Conservation (phyloP, 2,888 invertebrate species). For the Ferrisia virgata region DNA sequence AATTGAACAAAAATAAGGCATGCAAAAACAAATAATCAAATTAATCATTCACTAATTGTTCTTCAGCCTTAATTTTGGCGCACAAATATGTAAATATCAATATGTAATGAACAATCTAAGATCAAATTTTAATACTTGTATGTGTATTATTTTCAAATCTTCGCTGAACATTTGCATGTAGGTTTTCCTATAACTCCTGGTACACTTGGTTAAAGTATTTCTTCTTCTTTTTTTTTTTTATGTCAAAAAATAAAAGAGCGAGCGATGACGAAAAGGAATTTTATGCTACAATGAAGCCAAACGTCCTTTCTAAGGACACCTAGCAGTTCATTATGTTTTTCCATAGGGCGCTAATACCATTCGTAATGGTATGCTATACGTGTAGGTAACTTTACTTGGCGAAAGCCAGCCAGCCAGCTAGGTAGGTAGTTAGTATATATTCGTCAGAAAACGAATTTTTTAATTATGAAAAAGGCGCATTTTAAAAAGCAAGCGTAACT, state of each 20-base stretch:
- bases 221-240: background rate
- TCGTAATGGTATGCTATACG: background rate
- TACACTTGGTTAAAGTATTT: too few relatives aligned
- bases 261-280: background rate
- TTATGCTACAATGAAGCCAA: background rate
- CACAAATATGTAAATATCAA: too few relatives aligned
- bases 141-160: too few relatives aligned
- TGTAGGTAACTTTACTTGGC: background rate
- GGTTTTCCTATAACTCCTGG: too few relatives aligned
- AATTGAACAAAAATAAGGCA: too few relatives aligned
- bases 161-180: too few relatives aligned
- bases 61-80: too few relatives aligned
- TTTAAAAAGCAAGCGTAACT: slow-evolving; percentile 6
- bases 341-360: background rate
- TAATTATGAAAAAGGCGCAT: slow-evolving; percentile 11
- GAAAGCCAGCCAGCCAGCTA: too few relatives aligned
- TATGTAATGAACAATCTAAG: too few relatives aligned
- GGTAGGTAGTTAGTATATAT: background rate
- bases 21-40: too few relatives aligned
- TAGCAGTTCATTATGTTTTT: background rate
- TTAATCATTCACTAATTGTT: too few relatives aligned
- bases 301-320: background rate
- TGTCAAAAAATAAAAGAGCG: background rate
- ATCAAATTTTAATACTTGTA: too few relatives aligned
- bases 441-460: background rate